phyloP scores from a whole-genome alignment of 1,140 invertebrate species.

The Lepidurus arcticus region DNA sequence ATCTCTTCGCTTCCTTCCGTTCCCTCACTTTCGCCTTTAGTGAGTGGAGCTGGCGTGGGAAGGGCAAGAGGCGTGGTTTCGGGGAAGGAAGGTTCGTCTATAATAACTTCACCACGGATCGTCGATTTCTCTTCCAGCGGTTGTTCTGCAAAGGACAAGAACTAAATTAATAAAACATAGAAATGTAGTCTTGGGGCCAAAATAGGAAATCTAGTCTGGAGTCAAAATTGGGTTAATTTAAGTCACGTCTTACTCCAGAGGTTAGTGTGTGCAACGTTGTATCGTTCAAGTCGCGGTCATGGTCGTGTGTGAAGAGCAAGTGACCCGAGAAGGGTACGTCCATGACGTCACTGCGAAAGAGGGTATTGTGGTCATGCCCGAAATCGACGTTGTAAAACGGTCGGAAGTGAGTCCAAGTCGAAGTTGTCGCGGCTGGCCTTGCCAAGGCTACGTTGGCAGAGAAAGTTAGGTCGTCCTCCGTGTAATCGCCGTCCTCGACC shows the following conservation, averaged over 20 bases:
- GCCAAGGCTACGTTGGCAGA: neutral
- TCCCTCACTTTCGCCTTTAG: neutral
- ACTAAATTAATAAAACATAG: neutral
- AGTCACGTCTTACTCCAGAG: constrained; percentile 4
- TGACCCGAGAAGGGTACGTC: constrained; percentile 32
- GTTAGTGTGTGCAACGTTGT: neutral
- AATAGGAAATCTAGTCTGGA: neutral
- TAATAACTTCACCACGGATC: neutral
- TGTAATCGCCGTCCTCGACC: constrained; percentile 5
- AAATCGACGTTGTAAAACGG: neutral
- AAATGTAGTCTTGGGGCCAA: neutral
- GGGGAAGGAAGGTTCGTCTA: neutral
- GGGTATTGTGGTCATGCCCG: constrained; percentile 1
- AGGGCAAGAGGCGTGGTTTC: neutral
- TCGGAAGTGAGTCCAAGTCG: constrained; percentile 3
- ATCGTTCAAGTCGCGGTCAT: neutral
- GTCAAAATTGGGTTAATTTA: neutral
- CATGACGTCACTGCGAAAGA: constrained; percentile 32
- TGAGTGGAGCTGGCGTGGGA: neutral
- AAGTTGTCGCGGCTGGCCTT: constrained; percentile 14
- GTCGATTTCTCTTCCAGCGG: constrained; percentile 9
- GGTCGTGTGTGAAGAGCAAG: constrained; percentile 19
- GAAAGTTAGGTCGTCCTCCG: neutral
- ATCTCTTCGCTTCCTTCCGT: constrained; percentile 11
- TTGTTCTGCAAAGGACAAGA: neutral